A percentile compares a stretch with the other conserved stretches of the same genome.
Conservation (phyloP, 1,140 invertebrate genomes). For the Drosophila obscura region DNA sequence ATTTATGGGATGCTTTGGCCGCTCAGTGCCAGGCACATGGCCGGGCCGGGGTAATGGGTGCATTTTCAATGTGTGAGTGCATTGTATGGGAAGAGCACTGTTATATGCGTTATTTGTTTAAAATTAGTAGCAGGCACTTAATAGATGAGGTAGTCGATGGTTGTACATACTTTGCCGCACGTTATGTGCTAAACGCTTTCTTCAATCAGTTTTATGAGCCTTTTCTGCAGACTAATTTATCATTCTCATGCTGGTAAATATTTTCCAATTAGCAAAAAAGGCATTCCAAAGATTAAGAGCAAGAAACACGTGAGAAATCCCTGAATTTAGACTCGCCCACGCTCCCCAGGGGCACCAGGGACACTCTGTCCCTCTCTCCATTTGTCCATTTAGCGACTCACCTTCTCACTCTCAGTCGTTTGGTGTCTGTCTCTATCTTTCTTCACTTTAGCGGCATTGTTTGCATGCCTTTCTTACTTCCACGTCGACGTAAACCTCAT, state of each 20-base stretch:
- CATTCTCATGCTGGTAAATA: slow-evolving; percentile 34
- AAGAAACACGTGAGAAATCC: slow-evolving; percentile 22
- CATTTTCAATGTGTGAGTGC: background rate
- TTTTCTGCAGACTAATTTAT: slow-evolving; percentile 16
- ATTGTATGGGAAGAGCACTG: background rate
- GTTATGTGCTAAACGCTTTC: background rate
- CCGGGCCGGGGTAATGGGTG: background rate
- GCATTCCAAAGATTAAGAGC: slow-evolving; percentile 4
- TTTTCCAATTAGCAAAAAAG: slow-evolving; percentile 51
- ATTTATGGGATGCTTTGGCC: slow-evolving; percentile 48
- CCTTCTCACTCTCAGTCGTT: background rate
- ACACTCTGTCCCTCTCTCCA: background rate
- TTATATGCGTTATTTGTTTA: no score
- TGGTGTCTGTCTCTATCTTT: slow-evolving; percentile 8
- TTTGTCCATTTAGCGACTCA: slow-evolving; percentile 32
- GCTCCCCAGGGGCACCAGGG: slow-evolving; percentile 11
- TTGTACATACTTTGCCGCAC: background rate
- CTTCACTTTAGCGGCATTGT: slow-evolving; percentile 52
- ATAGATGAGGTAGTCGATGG: slow-evolving; percentile 6
- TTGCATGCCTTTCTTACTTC: slow-evolving; percentile 59
- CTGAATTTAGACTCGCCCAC: slow-evolving; percentile 4
- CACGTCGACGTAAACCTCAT: slow-evolving; percentile 30
- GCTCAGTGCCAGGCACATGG: background rate
- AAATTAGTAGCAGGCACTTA: no score
- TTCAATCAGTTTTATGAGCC: background rate